These are phyloP conservation scores for Gymnothorax javanicus DNA, from an alignment of 2,797 vertebrate species.

Conservation along the genomic window DNA sequence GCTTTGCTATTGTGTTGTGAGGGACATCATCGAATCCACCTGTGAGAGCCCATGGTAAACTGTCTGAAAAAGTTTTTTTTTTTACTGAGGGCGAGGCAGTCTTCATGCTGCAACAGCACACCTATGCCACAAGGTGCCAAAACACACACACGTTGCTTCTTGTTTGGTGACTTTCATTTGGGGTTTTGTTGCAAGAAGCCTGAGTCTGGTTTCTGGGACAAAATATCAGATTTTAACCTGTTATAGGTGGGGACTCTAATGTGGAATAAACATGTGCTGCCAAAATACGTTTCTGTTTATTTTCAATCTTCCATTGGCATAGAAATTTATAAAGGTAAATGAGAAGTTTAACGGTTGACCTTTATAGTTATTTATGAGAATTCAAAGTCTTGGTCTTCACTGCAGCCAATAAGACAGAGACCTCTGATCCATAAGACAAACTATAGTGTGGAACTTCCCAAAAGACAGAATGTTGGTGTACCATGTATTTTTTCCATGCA, in stretches of 20 bases:
- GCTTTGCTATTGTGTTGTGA: not conserved
- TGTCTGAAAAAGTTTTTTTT: not conserved
- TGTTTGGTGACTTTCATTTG: slow-evolving; percentile 3
- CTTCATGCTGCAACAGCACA: slow-evolving; percentile 1
- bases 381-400: not conserved
- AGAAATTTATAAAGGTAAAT: not conserved
- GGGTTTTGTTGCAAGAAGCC: not conserved
- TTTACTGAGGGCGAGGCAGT: slow-evolving; percentile 3
- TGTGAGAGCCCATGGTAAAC: not conserved
- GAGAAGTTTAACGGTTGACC: not conserved
- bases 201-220: not conserved
- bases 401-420: not conserved
- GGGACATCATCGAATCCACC: not conserved
- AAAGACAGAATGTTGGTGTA: not conserved
- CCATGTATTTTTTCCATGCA: not conserved
- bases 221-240: not conserved
- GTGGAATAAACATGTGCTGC: not conserved
- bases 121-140: not conserved
- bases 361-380: not conserved
- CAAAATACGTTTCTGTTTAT: slow-evolving; percentile 6
- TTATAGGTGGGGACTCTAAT: not conserved
- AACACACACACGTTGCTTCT: not conserved
- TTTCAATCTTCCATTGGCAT: not conserved
- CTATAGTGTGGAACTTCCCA: not conserved
- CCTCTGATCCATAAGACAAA: too few species aligned